Conservation (phyloP, 2,888 invertebrate genomes). For the Junonia oenone region DNA sequence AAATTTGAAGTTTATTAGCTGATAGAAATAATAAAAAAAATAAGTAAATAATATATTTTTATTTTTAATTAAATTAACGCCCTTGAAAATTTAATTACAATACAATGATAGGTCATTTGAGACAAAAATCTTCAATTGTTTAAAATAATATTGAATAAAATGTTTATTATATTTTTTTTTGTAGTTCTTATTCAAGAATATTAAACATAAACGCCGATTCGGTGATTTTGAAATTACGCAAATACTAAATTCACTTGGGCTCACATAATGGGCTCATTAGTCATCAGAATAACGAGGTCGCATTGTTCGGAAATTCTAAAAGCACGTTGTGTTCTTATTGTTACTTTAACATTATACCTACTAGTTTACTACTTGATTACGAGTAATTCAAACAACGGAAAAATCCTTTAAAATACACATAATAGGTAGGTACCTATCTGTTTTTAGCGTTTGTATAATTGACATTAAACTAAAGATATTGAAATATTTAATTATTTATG, state of each 20-base stretch:
- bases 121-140: not conserved
- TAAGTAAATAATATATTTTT: no score
- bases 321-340: slow-evolving; percentile 9
- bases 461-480: no score
- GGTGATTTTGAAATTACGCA: slow-evolving; percentile 15
- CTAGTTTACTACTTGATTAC: not conserved
- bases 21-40: no score
- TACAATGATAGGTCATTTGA: not conserved
- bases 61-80: no score
- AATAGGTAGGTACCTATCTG: no score
- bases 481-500: no score
- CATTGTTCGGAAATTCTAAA: slow-evolving; percentile 1
- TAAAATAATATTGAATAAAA: not conserved
- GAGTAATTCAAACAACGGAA: not conserved
- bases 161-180: not conserved
- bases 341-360: slow-evolving; percentile 4
- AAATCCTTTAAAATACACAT: not conserved
- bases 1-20: no score
- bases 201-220: not conserved
- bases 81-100: not conserved
- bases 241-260: slow-evolving; percentile 12
- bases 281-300: slow-evolving; percentile 25
- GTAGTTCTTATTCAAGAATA: not conserved
- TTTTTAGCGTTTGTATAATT: no score
- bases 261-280: slow-evolving; percentile 19